Evolutionary conservation across 2,797 vertebrate species (phyloP).

Genomic region (Spondyliosoma cantharus): DNA sequence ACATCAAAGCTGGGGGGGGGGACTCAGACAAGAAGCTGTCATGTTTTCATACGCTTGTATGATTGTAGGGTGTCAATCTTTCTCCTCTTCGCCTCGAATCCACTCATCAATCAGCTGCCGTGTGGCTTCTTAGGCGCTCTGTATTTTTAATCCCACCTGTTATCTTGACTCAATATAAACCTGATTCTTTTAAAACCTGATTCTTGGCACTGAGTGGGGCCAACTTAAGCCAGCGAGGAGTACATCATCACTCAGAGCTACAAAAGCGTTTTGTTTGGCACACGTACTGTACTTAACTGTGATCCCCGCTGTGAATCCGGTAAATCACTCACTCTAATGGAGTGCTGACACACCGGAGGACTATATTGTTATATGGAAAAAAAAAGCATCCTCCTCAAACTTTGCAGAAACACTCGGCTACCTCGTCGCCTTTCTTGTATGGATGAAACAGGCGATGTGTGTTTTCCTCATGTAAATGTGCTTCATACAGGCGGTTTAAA

Average conservation of each 20-base stretch:
- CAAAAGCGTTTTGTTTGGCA: slow-evolving; percentile 64
- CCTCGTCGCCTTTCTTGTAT: not conserved
- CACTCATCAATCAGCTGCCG: slow-evolving; percentile 14
- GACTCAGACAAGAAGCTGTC: slow-evolving; percentile 20
- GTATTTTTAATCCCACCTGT: slow-evolving; percentile 51
- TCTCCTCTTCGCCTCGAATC: slow-evolving; percentile 49
- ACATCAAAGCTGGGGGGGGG: slow-evolving; percentile 57
- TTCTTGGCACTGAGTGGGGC: slow-evolving; percentile 44
- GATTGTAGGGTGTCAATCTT: slow-evolving; percentile 26
- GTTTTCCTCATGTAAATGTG: not conserved
- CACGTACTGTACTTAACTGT: slow-evolving; percentile 23
- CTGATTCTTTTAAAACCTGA: slow-evolving; percentile 29
- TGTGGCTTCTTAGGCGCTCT: slow-evolving; percentile 48
- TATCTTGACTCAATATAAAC: slow-evolving; percentile 27
- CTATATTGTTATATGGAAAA: slow-evolving; percentile 4
- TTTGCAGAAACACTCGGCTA: not conserved
- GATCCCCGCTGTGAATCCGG: slow-evolving; percentile 48
- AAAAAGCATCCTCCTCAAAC: not conserved
- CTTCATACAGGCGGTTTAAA: not conserved
- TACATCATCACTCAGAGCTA: slow-evolving; percentile 42
- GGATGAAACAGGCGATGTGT: not conserved
- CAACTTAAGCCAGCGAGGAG: slow-evolving; percentile 33
- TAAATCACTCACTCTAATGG: slow-evolving; percentile 52
- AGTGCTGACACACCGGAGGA: slow-evolving; percentile 32
- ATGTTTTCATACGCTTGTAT: slow-evolving; percentile 31